phyloP scores from a whole-genome alignment of 2,797 vertebrate genomes.

The Sciaenops ocellatus region DNA sequence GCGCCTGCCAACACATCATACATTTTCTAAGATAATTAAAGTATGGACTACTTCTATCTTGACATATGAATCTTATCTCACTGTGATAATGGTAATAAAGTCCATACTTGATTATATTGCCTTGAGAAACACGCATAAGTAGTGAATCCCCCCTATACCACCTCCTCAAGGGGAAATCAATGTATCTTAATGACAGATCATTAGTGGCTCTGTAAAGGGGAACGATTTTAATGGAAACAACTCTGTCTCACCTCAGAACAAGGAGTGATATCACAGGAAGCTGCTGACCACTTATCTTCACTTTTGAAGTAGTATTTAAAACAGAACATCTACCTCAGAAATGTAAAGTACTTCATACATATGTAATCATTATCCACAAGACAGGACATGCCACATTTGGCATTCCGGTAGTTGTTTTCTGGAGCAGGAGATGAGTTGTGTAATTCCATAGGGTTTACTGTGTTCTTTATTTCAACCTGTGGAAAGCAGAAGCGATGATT shows the following conservation, averaged over 20 bases:
- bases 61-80: conserved; percentile 47
- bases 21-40: conserved; percentile 41
- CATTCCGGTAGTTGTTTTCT: conserved; percentile 23
- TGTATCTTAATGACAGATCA: conserved; percentile 83
- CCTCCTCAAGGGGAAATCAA: conserved; percentile 77
- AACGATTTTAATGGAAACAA: conserved; percentile 77
- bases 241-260: conserved; percentile 68
- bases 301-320: conserved; percentile 13
- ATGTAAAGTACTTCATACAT: neutral
- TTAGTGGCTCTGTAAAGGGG: conserved; percentile 75
- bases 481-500: conserved; percentile 54
- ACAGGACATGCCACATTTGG: neutral
- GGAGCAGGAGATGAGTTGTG: conserved; percentile 28
- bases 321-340: neutral
- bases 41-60: conserved; percentile 12
- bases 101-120: conserved; percentile 51
- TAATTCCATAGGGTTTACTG: conserved; percentile 44
- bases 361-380: neutral
- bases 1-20: conserved; percentile 7
- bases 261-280: conserved; percentile 51
- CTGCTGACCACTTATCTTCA: conserved; percentile 28
- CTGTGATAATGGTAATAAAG: conserved; percentile 49
- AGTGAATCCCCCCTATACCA: conserved; percentile 52
- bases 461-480: conserved; percentile 38
- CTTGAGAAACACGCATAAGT: conserved; percentile 58